These are phyloP conservation scores for Pegea sp. DNA, from an alignment of 23 tunicate species.

Conservation along the genomic window DNA sequence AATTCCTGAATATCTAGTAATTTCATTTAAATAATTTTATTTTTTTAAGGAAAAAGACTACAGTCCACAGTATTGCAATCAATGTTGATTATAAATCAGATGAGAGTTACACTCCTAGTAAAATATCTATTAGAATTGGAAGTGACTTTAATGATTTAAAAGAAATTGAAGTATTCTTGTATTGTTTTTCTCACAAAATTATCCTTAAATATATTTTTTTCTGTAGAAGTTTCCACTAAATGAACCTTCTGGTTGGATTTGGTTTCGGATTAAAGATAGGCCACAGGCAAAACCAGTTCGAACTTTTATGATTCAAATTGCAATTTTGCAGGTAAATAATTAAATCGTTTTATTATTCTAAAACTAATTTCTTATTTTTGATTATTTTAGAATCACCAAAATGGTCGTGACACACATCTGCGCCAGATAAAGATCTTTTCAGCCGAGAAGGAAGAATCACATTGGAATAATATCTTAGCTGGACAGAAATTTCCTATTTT, in stretches of 20 bases:
- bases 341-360: too few relatives aligned
- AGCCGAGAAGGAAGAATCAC: neutral
- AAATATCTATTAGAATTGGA: conserved; percentile 52
- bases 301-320: conserved; percentile 80
- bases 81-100: conserved; percentile 90
- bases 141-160: conserved; percentile 79
- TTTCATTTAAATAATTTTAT: neutral
- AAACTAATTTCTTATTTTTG: too few relatives aligned
- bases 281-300: conserved; percentile 33
- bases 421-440: conserved; percentile 78
- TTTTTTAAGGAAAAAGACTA: conserved; percentile 58
- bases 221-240: conserved; percentile 37
- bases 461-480: neutral
- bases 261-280: conserved; percentile 39
- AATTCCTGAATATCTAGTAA: too few relatives aligned
- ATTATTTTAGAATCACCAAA: conserved; percentile 70
- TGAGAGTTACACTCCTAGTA: conserved; percentile 95
- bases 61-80: conserved; percentile 66
- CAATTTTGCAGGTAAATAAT: conserved; percentile 57
- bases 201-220: neutral
- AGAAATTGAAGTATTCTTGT: conserved; percentile 33
- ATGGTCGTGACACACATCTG: conserved; percentile 92
- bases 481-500: too few relatives aligned
- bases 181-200: neutral
- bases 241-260: conserved; percentile 93